Evolutionary conservation across 1,140 invertebrate species (phyloP).

Genomic region (Macrostomum lignano): DNA sequence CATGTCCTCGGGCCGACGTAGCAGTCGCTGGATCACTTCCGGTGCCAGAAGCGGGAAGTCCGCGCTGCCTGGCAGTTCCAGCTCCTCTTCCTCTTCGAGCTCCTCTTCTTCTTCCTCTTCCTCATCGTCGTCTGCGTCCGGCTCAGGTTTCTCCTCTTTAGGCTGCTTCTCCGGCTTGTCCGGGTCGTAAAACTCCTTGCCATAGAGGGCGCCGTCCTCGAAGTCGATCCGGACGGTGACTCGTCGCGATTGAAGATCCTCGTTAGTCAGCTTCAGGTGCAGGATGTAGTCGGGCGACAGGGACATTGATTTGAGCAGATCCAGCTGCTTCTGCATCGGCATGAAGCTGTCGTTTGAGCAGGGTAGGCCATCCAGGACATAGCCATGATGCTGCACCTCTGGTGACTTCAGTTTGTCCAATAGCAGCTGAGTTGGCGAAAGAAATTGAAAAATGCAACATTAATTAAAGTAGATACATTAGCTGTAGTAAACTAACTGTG

Average conservation of each 20-base stretch:
- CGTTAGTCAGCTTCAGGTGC: conserved; percentile 24
- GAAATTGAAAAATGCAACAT: too few species aligned
- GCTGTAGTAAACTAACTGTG: too few species aligned
- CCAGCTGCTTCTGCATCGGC: conserved; percentile 21
- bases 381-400: conserved; percentile 26
- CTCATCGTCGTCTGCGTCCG: conserved; percentile 11
- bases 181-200: conserved; percentile 20
- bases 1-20: conserved; percentile 21
- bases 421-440: too few species aligned
- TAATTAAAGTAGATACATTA: too few species aligned
- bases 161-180: conserved; percentile 12
- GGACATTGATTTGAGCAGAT: conserved; percentile 24
- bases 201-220: conserved; percentile 18
- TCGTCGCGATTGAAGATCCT: conserved; percentile 17
- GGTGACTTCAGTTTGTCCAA: conserved; percentile 26
- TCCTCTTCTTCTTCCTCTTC: conserved; percentile 21
- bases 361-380: conserved; percentile 27
- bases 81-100: conserved; percentile 20
- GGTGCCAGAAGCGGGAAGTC: not conserved
- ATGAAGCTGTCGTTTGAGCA: conserved; percentile 18
- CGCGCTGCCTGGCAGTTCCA: conserved; percentile 11
- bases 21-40: conserved; percentile 3
- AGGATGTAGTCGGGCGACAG: conserved; percentile 26
- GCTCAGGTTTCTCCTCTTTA: conserved; percentile 10
- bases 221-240: conserved; percentile 20